phyloP scores from a whole-genome alignment of 2,113 vertebrate genomes.

The Elaphurus davidianus region DNA sequence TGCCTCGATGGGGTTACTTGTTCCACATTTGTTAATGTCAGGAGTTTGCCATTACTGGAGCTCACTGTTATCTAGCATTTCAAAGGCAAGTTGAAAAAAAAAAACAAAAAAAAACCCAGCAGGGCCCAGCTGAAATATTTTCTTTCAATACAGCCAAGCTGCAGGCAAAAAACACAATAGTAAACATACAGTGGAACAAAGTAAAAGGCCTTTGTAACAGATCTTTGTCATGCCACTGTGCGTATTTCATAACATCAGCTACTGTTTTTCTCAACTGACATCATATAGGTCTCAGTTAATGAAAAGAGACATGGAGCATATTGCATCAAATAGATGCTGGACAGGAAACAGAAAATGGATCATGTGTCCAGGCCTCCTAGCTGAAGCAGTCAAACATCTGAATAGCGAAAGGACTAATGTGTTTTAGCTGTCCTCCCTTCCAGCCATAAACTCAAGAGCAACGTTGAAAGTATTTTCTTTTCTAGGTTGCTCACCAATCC shows the following conservation, averaged over 20 bases:
- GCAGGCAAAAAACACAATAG: constrained; percentile 86
- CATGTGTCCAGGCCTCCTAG: constrained; percentile 87
- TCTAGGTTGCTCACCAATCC: constrained; percentile 40
- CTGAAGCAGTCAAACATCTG: constrained; percentile 88
- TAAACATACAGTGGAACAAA: constrained; percentile 84
- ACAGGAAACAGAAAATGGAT: constrained; percentile 88
- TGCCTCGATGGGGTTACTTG: constrained; percentile 36
- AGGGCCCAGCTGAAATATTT: constrained; percentile 77
- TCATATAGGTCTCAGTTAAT: constrained; percentile 90
- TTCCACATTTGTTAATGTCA: constrained; percentile 50
- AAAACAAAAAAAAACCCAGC: constrained; percentile 70
- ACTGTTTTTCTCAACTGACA: constrained; percentile 88
- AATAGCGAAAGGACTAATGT: constrained; percentile 86
- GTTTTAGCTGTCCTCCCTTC: constrained; percentile 83
- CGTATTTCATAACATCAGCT: constrained; percentile 80
- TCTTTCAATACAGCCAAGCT: constrained; percentile 74
- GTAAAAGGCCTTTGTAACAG: constrained; percentile 78
- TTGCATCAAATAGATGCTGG: constrained; percentile 87
- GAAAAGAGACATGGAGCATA: constrained; percentile 91
- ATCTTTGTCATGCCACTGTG: constrained; percentile 79
- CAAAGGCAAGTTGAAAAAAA: constrained; percentile 74
- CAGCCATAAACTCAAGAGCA: constrained; percentile 77
- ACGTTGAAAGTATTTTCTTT: constrained; percentile 66
- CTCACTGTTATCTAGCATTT: constrained; percentile 73
- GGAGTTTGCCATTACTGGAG: constrained; percentile 60